A percentile compares a stretch with the other conserved stretches of the same genome.
These are phyloP conservation scores for Peucedramus taeniatus DNA, from an alignment of 2,113 vertebrate species.

Conservation along the genomic window DNA sequence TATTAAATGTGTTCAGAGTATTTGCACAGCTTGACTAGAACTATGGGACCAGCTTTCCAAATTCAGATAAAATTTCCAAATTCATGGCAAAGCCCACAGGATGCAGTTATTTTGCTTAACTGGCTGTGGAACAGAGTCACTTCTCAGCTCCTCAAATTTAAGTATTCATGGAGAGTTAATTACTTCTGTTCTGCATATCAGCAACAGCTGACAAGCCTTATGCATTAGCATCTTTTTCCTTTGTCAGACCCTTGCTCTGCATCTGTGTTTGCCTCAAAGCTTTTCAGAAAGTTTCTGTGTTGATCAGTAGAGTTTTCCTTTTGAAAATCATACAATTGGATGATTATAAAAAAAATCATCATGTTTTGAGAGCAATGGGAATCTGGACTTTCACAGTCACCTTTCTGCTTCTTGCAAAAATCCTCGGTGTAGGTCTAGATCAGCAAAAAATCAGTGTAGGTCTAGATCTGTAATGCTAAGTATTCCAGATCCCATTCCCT, in stretches of 20 bases:
- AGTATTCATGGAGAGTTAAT: background rate
- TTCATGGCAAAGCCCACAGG: background rate
- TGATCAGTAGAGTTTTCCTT: background rate
- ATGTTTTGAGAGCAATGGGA: background rate
- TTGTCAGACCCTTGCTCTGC: background rate
- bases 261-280: background rate
- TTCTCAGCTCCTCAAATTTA: background rate
- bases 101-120: background rate
- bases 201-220: background rate
- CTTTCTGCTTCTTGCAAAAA: background rate
- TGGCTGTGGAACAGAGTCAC: background rate
- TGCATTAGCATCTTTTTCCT: background rate
- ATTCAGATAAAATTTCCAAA: background rate
- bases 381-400: background rate
- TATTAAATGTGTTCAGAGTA: conserved; percentile 4
- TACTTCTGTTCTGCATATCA: background rate
- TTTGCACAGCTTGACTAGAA: conserved; percentile 26
- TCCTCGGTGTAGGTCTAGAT: background rate
- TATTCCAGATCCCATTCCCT: background rate
- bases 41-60: background rate
- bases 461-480: background rate
- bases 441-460: background rate
- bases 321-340: background rate
- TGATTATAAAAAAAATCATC: fast-evolving
- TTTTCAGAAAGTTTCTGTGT: background rate